Conservation (phyloP, 2,113 vertebrate genomes). For the Leptosomus discolor region DNA sequence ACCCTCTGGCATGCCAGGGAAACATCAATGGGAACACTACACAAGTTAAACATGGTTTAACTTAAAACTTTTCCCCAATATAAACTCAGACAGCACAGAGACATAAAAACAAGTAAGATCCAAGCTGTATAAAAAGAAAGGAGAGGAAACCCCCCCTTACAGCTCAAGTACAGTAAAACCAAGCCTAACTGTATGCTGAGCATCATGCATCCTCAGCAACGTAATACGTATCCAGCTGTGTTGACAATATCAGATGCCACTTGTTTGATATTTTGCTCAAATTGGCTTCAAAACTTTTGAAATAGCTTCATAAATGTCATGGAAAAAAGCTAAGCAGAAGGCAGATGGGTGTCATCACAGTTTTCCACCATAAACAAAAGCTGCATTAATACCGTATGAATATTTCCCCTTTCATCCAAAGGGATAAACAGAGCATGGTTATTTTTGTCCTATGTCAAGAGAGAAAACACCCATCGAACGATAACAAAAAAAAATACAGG, state of each 20-base stretch:
- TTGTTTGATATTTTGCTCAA: slow-evolving; percentile 25
- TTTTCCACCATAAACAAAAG: slow-evolving; percentile 52
- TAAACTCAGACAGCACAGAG: background rate
- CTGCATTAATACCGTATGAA: slow-evolving; percentile 37
- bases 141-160: background rate
- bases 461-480: background rate
- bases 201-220: background rate
- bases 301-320: slow-evolving; percentile 41
- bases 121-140: background rate
- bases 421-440: slow-evolving; percentile 20
- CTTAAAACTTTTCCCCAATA: background rate
- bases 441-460: background rate
- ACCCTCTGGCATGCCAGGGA: background rate
- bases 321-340: slow-evolving; percentile 42
- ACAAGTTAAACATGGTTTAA: background rate
- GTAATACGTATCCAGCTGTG: slow-evolving; percentile 29
- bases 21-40: background rate
- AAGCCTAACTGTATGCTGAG: background rate
- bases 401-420: background rate
- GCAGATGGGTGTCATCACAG: slow-evolving; percentile 32
- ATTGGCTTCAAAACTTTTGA: background rate
- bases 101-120: background rate
- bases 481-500: background rate
- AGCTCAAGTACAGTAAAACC: background rate
- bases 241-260: slow-evolving; percentile 10